Percentiles rank a stretch among this genome's conserved stretches.
These are phyloP conservation scores for Acanthurus leucopareius DNA, from an alignment of 2,797 vertebrate genomes.

Conservation along the genomic window DNA sequence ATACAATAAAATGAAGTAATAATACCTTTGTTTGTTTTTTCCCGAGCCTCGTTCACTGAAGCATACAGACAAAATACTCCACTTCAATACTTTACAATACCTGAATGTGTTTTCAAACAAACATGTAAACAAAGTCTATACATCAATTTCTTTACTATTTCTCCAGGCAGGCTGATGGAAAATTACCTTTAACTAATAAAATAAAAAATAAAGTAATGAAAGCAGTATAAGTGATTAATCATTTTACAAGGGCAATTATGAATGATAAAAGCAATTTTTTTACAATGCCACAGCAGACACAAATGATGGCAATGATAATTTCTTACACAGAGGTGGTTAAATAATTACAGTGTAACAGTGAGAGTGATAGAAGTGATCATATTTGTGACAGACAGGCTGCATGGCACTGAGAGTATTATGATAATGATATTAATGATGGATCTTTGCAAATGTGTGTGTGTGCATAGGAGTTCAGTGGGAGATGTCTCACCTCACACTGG, in stretches of 20 bases:
- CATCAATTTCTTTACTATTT: background rate
- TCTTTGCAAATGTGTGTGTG: constrained; percentile 73
- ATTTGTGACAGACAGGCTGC: constrained; percentile 78
- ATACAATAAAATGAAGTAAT: no score
- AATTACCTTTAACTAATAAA: constrained; percentile 21
- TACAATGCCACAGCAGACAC: constrained; percentile 58
- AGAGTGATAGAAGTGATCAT: constrained; percentile 78
- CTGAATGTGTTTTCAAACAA: background rate
- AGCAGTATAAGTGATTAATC: constrained; percentile 49
- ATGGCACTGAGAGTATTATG: constrained; percentile 78
- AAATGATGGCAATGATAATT: constrained; percentile 57
- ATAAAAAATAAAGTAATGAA: constrained; percentile 26
- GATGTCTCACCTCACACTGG: constrained; percentile 82
- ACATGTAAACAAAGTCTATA: background rate
- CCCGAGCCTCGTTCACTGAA: background rate
- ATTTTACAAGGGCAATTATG: constrained; percentile 47
- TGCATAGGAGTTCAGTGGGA: constrained; percentile 75
- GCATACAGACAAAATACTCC: background rate
- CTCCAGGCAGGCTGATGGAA: constrained; percentile 10
- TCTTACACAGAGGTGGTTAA: constrained; percentile 69
- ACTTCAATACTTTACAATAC: background rate
- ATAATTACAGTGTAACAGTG: constrained; percentile 71
- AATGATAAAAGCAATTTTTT: constrained; percentile 57
- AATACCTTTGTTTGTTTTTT: background rate
- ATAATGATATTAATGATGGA: constrained; percentile 83